Evolutionary conservation across 2,888 invertebrate genomes (phyloP), one percentile per base, ranked within the genome.

Genomic region (Andrena flavipes): DNA sequence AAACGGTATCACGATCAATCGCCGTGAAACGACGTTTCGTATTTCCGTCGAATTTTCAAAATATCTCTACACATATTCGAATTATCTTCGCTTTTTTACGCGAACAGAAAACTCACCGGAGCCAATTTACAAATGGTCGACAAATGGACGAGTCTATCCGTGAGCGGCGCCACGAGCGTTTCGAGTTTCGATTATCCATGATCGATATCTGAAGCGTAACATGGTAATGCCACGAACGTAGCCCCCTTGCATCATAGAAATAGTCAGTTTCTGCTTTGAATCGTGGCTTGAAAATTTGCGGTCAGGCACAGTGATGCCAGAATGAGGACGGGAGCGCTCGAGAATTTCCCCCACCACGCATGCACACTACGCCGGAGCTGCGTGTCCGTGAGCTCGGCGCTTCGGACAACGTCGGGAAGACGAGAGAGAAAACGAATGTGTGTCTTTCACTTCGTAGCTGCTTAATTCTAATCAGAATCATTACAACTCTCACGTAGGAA

Each of bases 71-170:
- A 33, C 16, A 64, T 76, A 69, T 23, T n/a, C 0, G 13, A 64
- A 68, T 73, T 75, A 74, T 68, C n/a, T n/a, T 20, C 26, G 65
- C 62, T 76, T 74, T 77, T 80, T 80, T n/a, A 56, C 0, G 0
- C 13, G n/a, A 69, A 80, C 2, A 80, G 26, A 65, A 54, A 64
- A 87, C 93, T 92, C 89, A 93, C 93, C 90, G 87, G 91, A 86
- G 90, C 91, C 93, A 93, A 76, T 90, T 92, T 88, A 87, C 86
- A 77, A 74, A 71, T 86, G 80, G 80, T 79, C 69, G 79, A 83
- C 78, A 82, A 89, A 86, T 79, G 90, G 89, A 91, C 90, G 89
- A 90, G 67, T 29, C 60, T 48, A 20, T 68, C 76, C 54, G 26
- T 33, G 67, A 30, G 75, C n/a, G 86, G 87, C 89, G 88, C 82